Evolutionary conservation across 1,140 invertebrate genomes (phyloP), one percentile per base, ranked within the genome.

Genomic region (Lucilia cuprina): DNA sequence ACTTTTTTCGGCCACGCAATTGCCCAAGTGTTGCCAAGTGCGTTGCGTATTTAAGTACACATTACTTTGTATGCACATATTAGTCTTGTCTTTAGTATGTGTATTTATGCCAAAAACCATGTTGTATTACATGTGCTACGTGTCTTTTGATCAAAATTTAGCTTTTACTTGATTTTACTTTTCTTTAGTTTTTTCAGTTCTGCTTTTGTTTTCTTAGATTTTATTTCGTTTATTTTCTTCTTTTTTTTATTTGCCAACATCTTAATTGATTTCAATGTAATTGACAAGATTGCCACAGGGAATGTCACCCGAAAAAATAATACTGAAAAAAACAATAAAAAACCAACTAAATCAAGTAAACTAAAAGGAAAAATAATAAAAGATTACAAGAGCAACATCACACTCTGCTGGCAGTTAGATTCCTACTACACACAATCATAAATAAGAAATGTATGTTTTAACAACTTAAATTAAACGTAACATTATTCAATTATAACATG

Each of bases 241-340:
- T n/a, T 17, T 60, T n/a, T 17, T 60, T 60, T 21, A 19, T 10
- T 70, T 70, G 65, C 65, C 65, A 70, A 70, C 19, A 70, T 70
- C 65, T 70, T 70, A 70, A 70, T 70, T 70, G 65, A 70, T 70
- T 70, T 70, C 65, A 70, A 70, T 70, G 65, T 70, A 70, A 70
- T 21, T 70, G 65, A 70, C 65, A 70, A 70, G 65, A 70, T 21
- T 70, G 65, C 19, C 65, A 21, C n/a, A 70, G 65, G 65, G 65
- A 70, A 70, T 70, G 65, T 70, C 65, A 70, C 17, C n/a, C n/a
- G 12, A 70, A 70, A 70, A 21, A 70, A n/a, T n/a, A 55, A 70
- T 21, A 21, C 65, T 25, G 10, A 70, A 55, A 70, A 19, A 0
- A 4, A 70, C 8, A 70, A 70, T 25, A 70, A 70, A n/a, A 70